These are phyloP conservation scores for Azemiops feae DNA, from an alignment of 2,113 vertebrate genomes.

Conservation along the genomic window DNA sequence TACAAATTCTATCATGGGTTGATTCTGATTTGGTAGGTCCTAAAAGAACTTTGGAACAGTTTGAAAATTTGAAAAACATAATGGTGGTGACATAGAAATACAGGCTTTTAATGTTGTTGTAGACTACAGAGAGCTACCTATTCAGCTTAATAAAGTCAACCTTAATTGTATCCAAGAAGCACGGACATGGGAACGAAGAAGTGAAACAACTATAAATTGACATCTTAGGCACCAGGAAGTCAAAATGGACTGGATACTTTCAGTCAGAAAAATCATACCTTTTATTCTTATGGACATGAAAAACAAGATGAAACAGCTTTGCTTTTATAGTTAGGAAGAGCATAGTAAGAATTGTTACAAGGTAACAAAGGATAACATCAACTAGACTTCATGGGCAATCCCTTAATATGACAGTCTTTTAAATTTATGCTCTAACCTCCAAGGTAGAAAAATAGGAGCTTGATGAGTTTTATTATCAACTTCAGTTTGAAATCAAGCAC, in stretches of 20 bases:
- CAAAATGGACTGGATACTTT: background rate
- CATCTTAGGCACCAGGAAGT: background rate
- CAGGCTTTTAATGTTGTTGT: background rate
- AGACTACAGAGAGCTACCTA: background rate
- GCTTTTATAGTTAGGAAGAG: background rate
- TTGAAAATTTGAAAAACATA: background rate
- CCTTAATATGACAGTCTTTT: background rate
- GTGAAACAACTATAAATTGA: background rate
- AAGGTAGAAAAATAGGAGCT: too few species aligned
- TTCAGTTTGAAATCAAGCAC: too few species aligned
- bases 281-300: background rate
- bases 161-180: background rate
- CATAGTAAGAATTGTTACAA: background rate
- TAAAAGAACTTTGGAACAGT: background rate
- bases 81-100: background rate
- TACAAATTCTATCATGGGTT: too few species aligned
- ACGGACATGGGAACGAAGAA: background rate
- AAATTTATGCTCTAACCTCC: background rate
- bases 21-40: background rate
- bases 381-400: background rate
- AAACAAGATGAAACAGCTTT: background rate
- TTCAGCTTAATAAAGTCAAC: background rate
- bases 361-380: background rate
- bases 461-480: too few species aligned
- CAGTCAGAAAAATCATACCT: background rate